Percentiles rank a stretch among this genome's conserved stretches.
Evolutionary conservation across 2,888 invertebrate genomes (phyloP).

Genomic region (Vesta saturnalis): DNA sequence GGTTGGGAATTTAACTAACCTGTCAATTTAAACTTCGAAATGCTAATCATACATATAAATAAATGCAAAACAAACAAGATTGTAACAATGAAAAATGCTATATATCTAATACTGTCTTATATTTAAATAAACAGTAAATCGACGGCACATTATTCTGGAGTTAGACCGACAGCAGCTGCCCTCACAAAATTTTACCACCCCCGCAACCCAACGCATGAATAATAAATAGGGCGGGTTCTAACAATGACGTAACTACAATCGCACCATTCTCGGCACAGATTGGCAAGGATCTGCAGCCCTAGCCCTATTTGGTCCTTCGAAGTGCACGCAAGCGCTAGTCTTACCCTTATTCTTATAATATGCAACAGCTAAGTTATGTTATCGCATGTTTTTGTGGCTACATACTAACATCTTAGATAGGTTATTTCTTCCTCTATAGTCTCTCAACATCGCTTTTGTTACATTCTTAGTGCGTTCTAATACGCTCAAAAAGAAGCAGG

Average conservation of each 20-base stretch:
- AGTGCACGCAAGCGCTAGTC: constrained; percentile 40
- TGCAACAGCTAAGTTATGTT: constrained; percentile 26
- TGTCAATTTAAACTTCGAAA: no score
- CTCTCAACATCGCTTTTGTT: no score
- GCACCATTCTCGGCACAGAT: constrained; percentile 51
- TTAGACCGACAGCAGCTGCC: constrained; percentile 34
- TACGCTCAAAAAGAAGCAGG: no score
- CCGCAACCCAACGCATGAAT: constrained; percentile 47
- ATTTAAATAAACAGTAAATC: constrained; percentile 31
- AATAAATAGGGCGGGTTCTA: constrained; percentile 54
- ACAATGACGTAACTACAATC: constrained; percentile 64
- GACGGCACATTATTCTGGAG: constrained; percentile 22
- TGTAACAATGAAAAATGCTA: no score
- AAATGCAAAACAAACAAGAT: no score
- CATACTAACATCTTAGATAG: constrained; percentile 7
- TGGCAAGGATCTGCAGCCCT: constrained; percentile 46
- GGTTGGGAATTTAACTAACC: no score
- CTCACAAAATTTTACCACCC: constrained; percentile 38
- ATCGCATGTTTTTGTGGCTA: constrained; percentile 21
- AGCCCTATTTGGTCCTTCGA: constrained; percentile 38
- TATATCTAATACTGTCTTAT: not conserved
- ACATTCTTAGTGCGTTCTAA: no score
- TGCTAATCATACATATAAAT: no score
- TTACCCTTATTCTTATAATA: constrained; percentile 39
- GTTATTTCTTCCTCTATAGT: not conserved